phyloP scores from a whole-genome alignment of 2,888 invertebrate species.

The Dryadula phaetusa region DNA sequence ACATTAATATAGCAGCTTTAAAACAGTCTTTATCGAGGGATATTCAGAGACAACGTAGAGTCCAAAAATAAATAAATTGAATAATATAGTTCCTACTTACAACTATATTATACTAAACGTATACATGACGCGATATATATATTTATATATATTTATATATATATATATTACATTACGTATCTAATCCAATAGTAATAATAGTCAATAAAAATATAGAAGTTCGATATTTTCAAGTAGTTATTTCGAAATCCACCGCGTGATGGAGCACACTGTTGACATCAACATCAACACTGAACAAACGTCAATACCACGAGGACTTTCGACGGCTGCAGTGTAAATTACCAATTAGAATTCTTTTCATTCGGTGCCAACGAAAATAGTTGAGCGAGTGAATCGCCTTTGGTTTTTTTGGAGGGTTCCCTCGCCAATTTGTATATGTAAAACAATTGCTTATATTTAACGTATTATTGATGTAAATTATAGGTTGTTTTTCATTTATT shows the following conservation, averaged over 20 bases:
- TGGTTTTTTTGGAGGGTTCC: slow-evolving; percentile 46
- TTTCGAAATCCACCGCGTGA: slow-evolving; percentile 35
- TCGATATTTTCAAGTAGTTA: slow-evolving; percentile 29
- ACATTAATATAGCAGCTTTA: no score
- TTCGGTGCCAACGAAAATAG: slow-evolving; percentile 52
- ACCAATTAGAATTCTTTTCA: slow-evolving; percentile 69
- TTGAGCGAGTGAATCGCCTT: slow-evolving; percentile 44
- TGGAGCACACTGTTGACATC: slow-evolving; percentile 41
- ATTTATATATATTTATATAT: no score
- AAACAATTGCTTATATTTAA: no score
- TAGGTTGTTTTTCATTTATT: no score
- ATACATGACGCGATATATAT: no score
- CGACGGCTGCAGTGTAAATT: slow-evolving; percentile 56
- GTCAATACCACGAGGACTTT: slow-evolving; percentile 43
- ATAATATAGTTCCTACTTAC: no score
- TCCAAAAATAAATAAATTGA: no score
- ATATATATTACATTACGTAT: background rate
- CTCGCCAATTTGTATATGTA: slow-evolving; percentile 27
- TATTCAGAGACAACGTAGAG: no score
- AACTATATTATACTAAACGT: no score
- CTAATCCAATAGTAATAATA: slow-evolving; percentile 7
- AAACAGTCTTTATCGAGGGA: no score
- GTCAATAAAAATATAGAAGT: background rate
- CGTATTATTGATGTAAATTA: no score
- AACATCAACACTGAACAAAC: slow-evolving; percentile 42